Base-by-base conservation (phyloP, 2,113 vertebrate species). In the Himantopus leucocephalus region DNA sequence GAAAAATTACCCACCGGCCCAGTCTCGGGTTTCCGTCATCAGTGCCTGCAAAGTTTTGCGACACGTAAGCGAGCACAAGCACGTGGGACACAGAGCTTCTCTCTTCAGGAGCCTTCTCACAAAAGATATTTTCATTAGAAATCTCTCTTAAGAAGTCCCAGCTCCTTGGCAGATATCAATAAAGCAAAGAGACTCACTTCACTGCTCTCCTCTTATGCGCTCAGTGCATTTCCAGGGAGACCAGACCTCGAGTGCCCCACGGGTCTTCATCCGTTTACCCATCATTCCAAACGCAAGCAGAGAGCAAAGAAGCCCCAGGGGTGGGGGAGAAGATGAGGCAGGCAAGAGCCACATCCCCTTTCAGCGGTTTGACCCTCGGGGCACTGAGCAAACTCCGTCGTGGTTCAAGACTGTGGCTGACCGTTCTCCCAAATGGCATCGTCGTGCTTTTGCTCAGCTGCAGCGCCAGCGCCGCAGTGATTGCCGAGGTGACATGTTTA, bases 171-270 rank as follows among this genome's bases (percentile, higher is more conserved):
- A 72, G 26, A n/a, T 14, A 47, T 12, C 0, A 41, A 32, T 29
- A 41, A 74, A 79, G 29, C 20, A 35, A 56, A 32, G 18, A 29
- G 14, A 17, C 24, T 75, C 12, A 6, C 8, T 85, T 50, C n/a
- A 30, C 43, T 18, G 4, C 35, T 56, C 22, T 59, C 43, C 29
- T 17, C 75, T 52, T 6, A 6, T 0, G 1, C 3, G 64, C 58
- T 50, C 2, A 0, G 10, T 22, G 30, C 37, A 7, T 62, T 75
- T 88, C 35, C 58, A 62, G 18, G 45, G 6, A 76, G 11, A 47
- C 13, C 68, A 86, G 9, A 60, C 20, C 72, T 29, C 1, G 0
- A 43, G 39, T 37, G 4, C 27, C 7, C 7, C 1, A 1, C 0
- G 0, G 5, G 8, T 53, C 43, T 70, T 75, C 6, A 1, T 32